Evolutionary conservation across 30 jellyfish, hydroid and myxozoan genomes (phyloP), one percentile per base, ranked within the genome.

Genomic region (Aurelia sp.): DNA sequence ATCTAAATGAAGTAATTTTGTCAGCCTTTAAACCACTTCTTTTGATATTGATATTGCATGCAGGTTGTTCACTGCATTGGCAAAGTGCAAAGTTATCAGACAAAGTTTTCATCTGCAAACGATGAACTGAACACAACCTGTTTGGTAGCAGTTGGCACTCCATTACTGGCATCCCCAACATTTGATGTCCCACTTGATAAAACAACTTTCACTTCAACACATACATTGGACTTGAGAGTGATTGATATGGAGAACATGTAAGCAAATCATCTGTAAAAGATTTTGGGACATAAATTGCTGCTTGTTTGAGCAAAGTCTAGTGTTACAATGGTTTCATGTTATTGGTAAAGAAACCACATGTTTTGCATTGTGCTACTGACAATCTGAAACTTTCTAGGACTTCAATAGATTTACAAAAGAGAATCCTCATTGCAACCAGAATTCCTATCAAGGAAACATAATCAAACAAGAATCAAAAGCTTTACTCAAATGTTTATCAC

Each of bases 11-110:
- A 44, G 15, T 10, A 9, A 7, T 44, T 44, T 5, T 44, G 1
- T 44, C 55, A 44, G 55, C 13, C 15, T 3, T 0, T 59, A 2
- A 11, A 41, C 13, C 76, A 15, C 19, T 71, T 31, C n/a, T 71
- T 18, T 33, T n/a, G 17, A 4, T 35, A 19, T 33, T n/a, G 17
- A 4, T 35, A 19, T 69, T 31, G 8, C 71, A 41, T 81, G 16
- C 53, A 93, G 98, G 98, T 88, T 61, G 85, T 93, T 35, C 98
- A 93, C 79, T 93, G 98, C 55, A 78, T 89, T 48, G 98, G 98
- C n/a, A 88, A 85, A 50, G 86, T 93, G 60, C 88, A 85, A 59
- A 74, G 85, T n/a, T 93, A 83, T 76, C 82, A 73, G 53, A 93
- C 98, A 76, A 93, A 84, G 85, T 93, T 76, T 64, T 80, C 70